Evolutionary conservation across 2,113 vertebrate genomes (phyloP).

Genomic region (Sceloporus tristichus): DNA sequence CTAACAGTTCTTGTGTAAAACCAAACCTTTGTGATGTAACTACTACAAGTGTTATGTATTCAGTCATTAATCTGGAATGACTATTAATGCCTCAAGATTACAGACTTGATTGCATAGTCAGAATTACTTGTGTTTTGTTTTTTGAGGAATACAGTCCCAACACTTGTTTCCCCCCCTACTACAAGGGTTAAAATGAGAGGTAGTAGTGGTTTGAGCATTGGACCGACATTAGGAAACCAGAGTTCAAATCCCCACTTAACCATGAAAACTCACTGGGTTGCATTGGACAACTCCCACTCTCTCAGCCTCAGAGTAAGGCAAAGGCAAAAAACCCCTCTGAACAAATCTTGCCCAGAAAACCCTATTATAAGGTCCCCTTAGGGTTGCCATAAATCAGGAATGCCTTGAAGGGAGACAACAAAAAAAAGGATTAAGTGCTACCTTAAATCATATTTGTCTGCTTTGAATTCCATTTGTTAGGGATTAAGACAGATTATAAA

Average conservation of each 20-base stretch:
- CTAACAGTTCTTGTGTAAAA: not conserved
- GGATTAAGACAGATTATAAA: no score
- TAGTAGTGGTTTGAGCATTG: no score
- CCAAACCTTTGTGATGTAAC: no score
- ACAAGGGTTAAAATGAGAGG: not conserved
- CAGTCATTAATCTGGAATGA: not conserved
- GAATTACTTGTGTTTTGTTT: no score
- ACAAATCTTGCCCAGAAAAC: no score
- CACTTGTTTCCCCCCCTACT: not conserved
- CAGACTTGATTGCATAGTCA: not conserved
- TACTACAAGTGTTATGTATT: not conserved
- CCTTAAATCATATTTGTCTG: not conserved
- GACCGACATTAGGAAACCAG: no score
- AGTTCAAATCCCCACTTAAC: no score
- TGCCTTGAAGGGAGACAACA: no score
- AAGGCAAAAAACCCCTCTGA: no score
- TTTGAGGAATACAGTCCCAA: not conserved
- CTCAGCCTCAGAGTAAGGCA: no score
- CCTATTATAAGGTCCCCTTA: not conserved
- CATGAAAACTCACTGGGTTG: no score
- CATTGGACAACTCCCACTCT: no score
- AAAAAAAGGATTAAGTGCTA: not conserved
- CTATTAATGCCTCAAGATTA: not conserved
- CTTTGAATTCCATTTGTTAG: not conserved
- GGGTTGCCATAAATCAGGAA: not conserved